Conservation (phyloP, 2,797 vertebrate genomes). For the Pelodytes ibericus region DNA sequence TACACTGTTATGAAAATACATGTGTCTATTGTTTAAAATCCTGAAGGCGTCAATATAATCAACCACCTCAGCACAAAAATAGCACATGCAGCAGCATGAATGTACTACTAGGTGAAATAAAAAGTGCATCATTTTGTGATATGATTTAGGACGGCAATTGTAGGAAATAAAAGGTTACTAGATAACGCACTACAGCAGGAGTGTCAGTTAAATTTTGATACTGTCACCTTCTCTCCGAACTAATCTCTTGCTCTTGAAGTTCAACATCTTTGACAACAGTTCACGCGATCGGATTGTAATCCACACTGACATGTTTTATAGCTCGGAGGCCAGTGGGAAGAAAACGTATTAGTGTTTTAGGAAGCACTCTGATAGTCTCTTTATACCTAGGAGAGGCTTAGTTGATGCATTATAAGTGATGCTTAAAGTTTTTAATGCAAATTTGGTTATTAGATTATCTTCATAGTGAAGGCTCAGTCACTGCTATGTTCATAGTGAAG, state of each 20-base stretch:
- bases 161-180: background rate
- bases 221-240: constrained; percentile 35
- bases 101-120: background rate
- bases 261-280: constrained; percentile 25
- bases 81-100: background rate
- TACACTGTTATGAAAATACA: no score
- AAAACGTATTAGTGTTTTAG: constrained; percentile 42
- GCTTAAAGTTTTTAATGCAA: no score
- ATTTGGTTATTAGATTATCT: no score
- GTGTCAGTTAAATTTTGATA: constrained; percentile 11
- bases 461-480: no score
- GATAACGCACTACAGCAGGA: background rate
- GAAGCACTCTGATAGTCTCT: constrained; percentile 1
- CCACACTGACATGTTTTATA: constrained; percentile 35
- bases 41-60: background rate
- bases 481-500: no score
- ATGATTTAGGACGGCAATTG: background rate
- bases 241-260: constrained; percentile 44
- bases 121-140: background rate
- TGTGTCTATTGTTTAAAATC: no score
- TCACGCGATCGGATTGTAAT: constrained; percentile 36
- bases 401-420: constrained; percentile 38
- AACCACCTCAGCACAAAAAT: background rate
- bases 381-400: constrained; percentile 1
- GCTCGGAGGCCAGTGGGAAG: constrained; percentile 15